Evolutionary conservation across 2,113 vertebrate genomes (phyloP).

Genomic region (Puffinus mauretanicus): DNA sequence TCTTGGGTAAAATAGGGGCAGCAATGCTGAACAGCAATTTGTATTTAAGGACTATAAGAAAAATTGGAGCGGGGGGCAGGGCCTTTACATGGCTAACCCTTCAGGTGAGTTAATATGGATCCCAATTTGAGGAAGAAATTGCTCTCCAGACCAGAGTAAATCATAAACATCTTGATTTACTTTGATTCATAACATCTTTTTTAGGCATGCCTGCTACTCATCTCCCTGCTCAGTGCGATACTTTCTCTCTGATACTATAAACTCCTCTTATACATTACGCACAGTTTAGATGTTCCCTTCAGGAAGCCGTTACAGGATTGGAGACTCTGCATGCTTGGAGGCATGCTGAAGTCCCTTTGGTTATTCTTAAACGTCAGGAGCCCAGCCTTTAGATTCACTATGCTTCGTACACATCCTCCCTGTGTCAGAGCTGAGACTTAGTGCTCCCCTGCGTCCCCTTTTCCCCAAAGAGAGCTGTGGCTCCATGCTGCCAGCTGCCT

Average conservation of each 20-base stretch:
- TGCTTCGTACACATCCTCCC: accelerated
- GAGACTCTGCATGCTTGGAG: not conserved
- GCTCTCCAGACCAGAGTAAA: not conserved
- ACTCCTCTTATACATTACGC: accelerated
- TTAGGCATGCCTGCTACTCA: not conserved
- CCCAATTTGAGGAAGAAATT: not conserved
- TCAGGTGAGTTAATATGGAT: not conserved
- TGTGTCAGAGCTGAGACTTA: accelerated
- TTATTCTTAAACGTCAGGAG: not conserved
- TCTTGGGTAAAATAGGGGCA: not conserved
- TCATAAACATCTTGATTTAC: not conserved
- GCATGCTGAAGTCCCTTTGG: not conserved
- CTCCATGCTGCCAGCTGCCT: not conserved
- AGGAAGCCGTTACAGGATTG: not conserved
- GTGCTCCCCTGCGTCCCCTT: not conserved
- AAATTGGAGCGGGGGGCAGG: accelerated
- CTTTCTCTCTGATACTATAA: not conserved
- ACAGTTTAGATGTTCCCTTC: not conserved
- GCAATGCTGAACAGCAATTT: not conserved
- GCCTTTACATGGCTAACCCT: not conserved
- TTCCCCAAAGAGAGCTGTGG: not conserved
- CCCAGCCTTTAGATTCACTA: not conserved
- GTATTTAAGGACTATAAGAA: not conserved
- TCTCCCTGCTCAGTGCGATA: not conserved
- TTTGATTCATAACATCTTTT: not conserved